Evolutionary conservation across 2,888 invertebrate genomes (phyloP).

Genomic region (Drosophila infuscata): DNA sequence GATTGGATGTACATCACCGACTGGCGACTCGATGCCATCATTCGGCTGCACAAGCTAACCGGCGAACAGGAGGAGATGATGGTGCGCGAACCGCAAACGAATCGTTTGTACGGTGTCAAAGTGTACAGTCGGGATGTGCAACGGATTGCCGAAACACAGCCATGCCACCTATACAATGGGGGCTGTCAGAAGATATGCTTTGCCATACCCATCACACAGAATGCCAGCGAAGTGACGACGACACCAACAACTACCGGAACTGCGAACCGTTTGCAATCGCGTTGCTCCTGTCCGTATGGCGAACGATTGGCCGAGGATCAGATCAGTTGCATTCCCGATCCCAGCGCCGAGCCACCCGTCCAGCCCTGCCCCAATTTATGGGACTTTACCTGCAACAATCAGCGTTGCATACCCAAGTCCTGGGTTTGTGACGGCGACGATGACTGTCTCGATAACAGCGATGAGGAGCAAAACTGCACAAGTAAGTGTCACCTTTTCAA

Average conservation of each 20-base stretch:
- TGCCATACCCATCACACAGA: conserved; percentile 88
- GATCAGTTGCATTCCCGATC: conserved; percentile 91
- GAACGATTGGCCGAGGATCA: conserved; percentile 91
- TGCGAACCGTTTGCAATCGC: conserved; percentile 86
- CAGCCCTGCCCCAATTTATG: conserved; percentile 95
- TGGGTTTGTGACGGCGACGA: conserved; percentile 99
- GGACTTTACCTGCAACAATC: conserved; percentile 97
- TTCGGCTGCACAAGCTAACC: conserved; percentile 94
- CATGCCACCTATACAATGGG: conserved; percentile 93
- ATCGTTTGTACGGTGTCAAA: conserved; percentile 95
- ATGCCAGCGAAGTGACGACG: conserved; percentile 84
- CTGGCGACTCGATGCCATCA: conserved; percentile 97
- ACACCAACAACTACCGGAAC: conserved; percentile 51
- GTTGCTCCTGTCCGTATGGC: conserved; percentile 97
- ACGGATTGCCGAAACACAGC: conserved; percentile 89
- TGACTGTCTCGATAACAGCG: conserved; percentile 97
- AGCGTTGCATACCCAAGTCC: conserved; percentile 95
- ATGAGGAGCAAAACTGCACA: conserved; percentile 97
- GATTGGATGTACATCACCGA: conserved; percentile 99
- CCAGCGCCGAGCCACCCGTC: conserved; percentile 93
- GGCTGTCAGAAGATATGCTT: conserved; percentile 98
- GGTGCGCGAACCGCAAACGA: conserved; percentile 95
- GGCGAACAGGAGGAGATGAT: conserved; percentile 95
- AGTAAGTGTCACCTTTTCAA: conserved; percentile 86
- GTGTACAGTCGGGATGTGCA: conserved; percentile 93